These are phyloP conservation scores for Anabacerthia variegaticeps DNA, from an alignment of 2,797 vertebrate species.

Conservation along the genomic window DNA sequence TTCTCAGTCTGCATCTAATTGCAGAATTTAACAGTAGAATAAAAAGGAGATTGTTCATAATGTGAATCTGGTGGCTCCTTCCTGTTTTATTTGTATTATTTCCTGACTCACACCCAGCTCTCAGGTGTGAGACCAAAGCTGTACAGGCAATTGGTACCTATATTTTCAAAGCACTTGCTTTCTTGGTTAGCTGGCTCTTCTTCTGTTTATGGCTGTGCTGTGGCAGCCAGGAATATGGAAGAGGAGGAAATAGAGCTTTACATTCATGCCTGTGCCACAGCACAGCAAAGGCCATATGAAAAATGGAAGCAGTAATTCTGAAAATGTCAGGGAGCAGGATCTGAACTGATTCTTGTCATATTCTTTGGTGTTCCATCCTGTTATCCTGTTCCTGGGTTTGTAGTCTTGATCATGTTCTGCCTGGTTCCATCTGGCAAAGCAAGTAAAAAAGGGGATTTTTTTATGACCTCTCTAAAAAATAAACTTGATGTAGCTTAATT, in stretches of 20 bases:
- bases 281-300: not conserved
- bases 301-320: not conserved
- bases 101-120: not conserved
- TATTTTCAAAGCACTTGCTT: not conserved
- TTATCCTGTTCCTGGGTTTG: not conserved
- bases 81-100: not conserved
- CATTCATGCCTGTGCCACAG: not conserved
- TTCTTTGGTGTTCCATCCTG: not conserved
- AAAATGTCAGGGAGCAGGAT: not conserved
- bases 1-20: not conserved
- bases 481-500: not conserved
- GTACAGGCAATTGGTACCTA: not conserved
- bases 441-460: fast-evolving
- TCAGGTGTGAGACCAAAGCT: not conserved
- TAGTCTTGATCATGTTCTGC: fast-evolving
- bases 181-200: not conserved
- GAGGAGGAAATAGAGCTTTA: not conserved
- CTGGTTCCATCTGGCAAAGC: not conserved
- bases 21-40: not conserved
- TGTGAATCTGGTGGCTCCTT: not conserved
- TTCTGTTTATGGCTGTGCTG: not conserved
- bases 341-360: not conserved
- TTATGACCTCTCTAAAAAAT: not conserved
- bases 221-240: not conserved
- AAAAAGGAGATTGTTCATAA: not conserved